Evolutionary conservation across 2,888 invertebrate genomes (phyloP), one percentile per base, ranked within the genome.

Genomic region (Halictus ligatus): DNA sequence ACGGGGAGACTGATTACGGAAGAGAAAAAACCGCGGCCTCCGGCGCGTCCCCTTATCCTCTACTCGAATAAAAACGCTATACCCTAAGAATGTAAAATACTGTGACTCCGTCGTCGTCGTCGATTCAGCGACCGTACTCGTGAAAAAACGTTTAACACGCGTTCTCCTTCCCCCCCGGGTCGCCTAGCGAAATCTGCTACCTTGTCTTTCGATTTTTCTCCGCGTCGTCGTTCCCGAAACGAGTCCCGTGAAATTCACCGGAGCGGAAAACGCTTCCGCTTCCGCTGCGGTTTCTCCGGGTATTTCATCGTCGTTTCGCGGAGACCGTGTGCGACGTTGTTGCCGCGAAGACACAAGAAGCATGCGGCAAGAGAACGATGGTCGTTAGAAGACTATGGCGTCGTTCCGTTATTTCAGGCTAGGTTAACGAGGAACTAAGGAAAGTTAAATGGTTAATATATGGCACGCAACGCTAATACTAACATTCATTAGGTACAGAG

Each of bases 51-150:
- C 60, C 81, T 85, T 85, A 84, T 40, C 43, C n/a, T 85, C 86
- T 85, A 85, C 64, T 12, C 71, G 58, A 78, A 84, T 88, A 80
- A 88, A 88, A 88, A 88, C 43, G 60, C 77, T 84, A 84, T 35
- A 43, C 71, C 43, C 81, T 88, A 88, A 21, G n/a, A 75, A 76
- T 84, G 72, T 80, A 80, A 88, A 84, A 69, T 80, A 84, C 72
- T 72, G 35, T 35, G 74, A 72, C 40, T 73, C 15, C 54, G 21
- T 54, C 18, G 1, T 54, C 18, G 29, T 64, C 64, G 12, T 58
- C 58, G 58, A 58, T 58, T 58, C 12, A 58, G 25, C 29, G 48
- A 35, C 40, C 25, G 18, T 64, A 64, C 64, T 71, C n/a, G 78
- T 72, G 71, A 78, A 81, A 78, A 83, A 87, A 69, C 29, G 18